These are phyloP conservation scores for Epizoanthus stellaris DNA, from an alignment of 92 coral and sea anemone species.

Conservation along the genomic window DNA sequence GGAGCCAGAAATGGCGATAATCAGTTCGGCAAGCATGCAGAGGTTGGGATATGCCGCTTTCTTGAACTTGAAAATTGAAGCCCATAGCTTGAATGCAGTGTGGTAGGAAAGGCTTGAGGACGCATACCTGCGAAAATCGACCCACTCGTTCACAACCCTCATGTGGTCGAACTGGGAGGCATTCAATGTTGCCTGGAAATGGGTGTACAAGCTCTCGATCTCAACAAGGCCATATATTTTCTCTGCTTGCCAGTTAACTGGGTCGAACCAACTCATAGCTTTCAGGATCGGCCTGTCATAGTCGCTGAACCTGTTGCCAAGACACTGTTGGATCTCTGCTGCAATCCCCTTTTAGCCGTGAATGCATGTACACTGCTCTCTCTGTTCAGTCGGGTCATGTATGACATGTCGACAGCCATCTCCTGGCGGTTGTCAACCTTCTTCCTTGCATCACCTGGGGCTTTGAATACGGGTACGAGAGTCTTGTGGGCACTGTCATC, in stretches of 20 bases:
- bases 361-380: slow-evolving; percentile 22
- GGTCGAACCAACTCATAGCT: slow-evolving; percentile 51
- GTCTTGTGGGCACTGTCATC: neutral
- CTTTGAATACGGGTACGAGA: slow-evolving; percentile 19
- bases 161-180: slow-evolving; percentile 24
- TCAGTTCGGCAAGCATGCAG: slow-evolving; percentile 39
- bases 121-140: slow-evolving; percentile 24
- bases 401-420: slow-evolving; percentile 33
- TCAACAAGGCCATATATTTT: slow-evolving; percentile 27
- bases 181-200: slow-evolving; percentile 31
- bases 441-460: slow-evolving; percentile 39
- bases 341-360: slow-evolving; percentile 13
- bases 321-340: slow-evolving; percentile 2
- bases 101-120: slow-evolving; percentile 13
- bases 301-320: slow-evolving; percentile 17
- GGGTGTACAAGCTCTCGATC: slow-evolving; percentile 16
- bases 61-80: slow-evolving; percentile 6
- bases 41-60: slow-evolving; percentile 30
- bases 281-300: slow-evolving; percentile 21
- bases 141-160: slow-evolving; percentile 22
- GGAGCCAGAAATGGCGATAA: slow-evolving; percentile 35
- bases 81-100: slow-evolving; percentile 22
- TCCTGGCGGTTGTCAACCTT: slow-evolving; percentile 21
- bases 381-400: neutral
- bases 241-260: slow-evolving; percentile 28